Conservation (phyloP, 2,888 invertebrate genomes). For the Sminthurinus aureus region DNA sequence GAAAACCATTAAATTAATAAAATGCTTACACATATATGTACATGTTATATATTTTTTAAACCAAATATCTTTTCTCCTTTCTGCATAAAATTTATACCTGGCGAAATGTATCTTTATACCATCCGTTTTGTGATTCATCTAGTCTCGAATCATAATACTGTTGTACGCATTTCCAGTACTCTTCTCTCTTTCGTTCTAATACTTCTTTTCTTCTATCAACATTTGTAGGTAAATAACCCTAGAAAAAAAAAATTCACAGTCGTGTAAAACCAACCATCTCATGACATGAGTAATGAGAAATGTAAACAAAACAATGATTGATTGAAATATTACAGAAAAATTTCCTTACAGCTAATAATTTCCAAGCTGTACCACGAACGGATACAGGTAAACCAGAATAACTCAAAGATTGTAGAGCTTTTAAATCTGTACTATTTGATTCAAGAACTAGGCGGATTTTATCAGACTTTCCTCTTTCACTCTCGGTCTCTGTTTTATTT, state of each 20-base stretch:
- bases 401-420: slow-evolving; percentile 85
- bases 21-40: background rate
- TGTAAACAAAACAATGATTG: too few relatives aligned
- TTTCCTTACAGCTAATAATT: slow-evolving; percentile 70
- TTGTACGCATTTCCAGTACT: slow-evolving; percentile 93
- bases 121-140: slow-evolving; percentile 74
- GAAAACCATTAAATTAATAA: background rate
- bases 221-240: slow-evolving; percentile 94
- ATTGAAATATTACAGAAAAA: too few relatives aligned
- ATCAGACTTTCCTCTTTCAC: slow-evolving; percentile 76
- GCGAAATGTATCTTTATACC: slow-evolving; percentile 84
- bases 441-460: slow-evolving; percentile 83
- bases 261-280: background rate
- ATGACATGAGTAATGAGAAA: too few relatives aligned
- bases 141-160: slow-evolving; percentile 95
- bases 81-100: slow-evolving; percentile 66
- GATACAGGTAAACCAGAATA: slow-evolving; percentile 97
- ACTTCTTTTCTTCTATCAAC: slow-evolving; percentile 86
- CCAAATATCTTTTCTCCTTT: background rate
- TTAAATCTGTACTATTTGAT: slow-evolving; percentile 76
- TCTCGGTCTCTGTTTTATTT: slow-evolving; percentile 61
- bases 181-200: slow-evolving; percentile 89
- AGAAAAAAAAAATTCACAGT: slow-evolving; percentile 58
- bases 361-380: slow-evolving; percentile 76
- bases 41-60: background rate